Conservation (phyloP, 2,888 invertebrate genomes). For the Therioaphis trifolii region DNA sequence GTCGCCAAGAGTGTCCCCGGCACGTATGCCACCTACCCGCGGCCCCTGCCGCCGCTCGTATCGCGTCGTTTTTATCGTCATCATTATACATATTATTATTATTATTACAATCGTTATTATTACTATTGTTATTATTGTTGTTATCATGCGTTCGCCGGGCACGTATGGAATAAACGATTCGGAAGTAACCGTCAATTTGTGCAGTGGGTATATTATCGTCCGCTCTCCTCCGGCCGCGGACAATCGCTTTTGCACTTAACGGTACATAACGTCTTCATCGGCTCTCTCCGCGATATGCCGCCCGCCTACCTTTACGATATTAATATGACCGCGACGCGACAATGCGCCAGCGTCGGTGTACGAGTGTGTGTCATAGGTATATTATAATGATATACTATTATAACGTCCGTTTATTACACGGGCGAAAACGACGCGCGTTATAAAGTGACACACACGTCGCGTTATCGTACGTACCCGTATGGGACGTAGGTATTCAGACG, state of each 20-base stretch:
- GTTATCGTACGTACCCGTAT: background rate
- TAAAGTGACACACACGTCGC: background rate
- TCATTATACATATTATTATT: too few species aligned
- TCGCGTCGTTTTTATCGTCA: too few species aligned
- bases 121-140: too few species aligned
- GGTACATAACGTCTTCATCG: constrained; percentile 44
- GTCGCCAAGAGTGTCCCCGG: too few species aligned
- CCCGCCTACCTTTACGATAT: too few species aligned
- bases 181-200: constrained; percentile 29
- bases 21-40: too few species aligned
- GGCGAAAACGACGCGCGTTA: background rate
- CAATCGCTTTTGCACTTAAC: constrained; percentile 44
- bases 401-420: too few species aligned
- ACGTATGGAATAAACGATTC: background rate
- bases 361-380: background rate
- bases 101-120: too few species aligned
- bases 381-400: background rate
- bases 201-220: background rate
- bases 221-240: too few species aligned
- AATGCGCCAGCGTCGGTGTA: constrained; percentile 5
- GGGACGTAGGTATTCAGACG: too few species aligned
- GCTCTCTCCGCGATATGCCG: background rate
- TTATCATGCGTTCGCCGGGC: background rate
- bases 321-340: background rate
- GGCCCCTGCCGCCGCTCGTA: too few species aligned